These are phyloP conservation scores for Stylophora pistillata DNA, from an alignment of 64 coral and sea anemone genomes.

Conservation along the genomic window DNA sequence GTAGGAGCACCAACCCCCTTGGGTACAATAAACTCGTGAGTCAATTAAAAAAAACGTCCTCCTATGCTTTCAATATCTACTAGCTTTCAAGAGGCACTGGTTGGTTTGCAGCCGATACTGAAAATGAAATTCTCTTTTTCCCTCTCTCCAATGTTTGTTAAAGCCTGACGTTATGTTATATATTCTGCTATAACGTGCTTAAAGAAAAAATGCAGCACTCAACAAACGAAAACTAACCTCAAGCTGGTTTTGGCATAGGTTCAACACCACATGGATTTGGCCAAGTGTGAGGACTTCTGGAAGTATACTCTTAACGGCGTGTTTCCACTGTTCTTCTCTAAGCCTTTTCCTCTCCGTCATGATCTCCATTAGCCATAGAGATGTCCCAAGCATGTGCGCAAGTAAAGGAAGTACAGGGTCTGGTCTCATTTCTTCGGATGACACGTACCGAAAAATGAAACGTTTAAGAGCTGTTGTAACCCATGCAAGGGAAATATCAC, in stretches of 20 bases:
- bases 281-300: slow-evolving; percentile 30
- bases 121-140: too few species aligned
- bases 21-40: too few species aligned
- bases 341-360: not conserved
- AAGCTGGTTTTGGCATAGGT: slow-evolving; percentile 13
- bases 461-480: slow-evolving; percentile 67
- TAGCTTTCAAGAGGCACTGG: too few species aligned
- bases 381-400: slow-evolving; percentile 49
- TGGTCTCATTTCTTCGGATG: slow-evolving; percentile 29
- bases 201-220: too few species aligned
- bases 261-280: slow-evolving; percentile 32
- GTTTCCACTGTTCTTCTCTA: not conserved
- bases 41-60: too few species aligned
- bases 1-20: too few species aligned
- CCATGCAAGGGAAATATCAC: not conserved
- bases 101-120: too few species aligned
- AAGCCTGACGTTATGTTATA: too few species aligned
- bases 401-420: slow-evolving; percentile 21
- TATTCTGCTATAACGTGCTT: too few species aligned
- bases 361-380: slow-evolving; percentile 71
- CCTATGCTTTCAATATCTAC: too few species aligned
- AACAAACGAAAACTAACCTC: slow-evolving; percentile 18
- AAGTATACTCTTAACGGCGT: not conserved
- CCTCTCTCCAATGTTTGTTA: too few species aligned
- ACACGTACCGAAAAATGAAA: slow-evolving; percentile 85